Evolutionary conservation across 2,888 invertebrate species (phyloP).

Genomic region (Latrodectus elegans): DNA sequence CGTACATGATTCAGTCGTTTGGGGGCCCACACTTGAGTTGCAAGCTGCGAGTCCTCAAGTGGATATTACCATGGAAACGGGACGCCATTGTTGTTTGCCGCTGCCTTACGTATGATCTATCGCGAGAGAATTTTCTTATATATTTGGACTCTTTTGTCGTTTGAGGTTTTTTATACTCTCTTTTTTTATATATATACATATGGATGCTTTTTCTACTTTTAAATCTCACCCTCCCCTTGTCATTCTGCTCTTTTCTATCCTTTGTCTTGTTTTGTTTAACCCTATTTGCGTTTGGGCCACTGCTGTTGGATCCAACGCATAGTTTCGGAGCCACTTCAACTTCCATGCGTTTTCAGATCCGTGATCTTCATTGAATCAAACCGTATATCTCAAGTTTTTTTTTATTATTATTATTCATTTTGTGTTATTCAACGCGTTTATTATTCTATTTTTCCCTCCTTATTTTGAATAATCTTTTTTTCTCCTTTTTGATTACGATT

Average conservation of each 20-base stretch:
- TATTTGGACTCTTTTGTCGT: slow-evolving; percentile 58
- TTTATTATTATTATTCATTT: slow-evolving; percentile 14
- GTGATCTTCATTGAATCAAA: slow-evolving; percentile 51
- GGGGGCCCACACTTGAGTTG: slow-evolving; percentile 64
- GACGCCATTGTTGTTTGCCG: slow-evolving; percentile 68
- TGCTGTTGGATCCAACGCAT: slow-evolving; percentile 38
- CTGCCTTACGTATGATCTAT: slow-evolving; percentile 69
- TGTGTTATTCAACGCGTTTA: slow-evolving; percentile 65
- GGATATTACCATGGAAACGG: slow-evolving; percentile 69
- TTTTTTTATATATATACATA: slow-evolving; percentile 18
- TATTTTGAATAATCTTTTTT: slow-evolving; percentile 5
- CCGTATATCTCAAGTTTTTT: slow-evolving; percentile 61
- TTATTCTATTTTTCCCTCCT: slow-evolving; percentile 33
- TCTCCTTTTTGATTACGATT: slow-evolving; percentile 11
- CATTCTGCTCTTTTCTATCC: slow-evolving; percentile 66
- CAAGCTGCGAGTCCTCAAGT: slow-evolving; percentile 68
- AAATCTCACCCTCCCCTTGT: slow-evolving; percentile 66
- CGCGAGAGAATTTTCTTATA: slow-evolving; percentile 67
- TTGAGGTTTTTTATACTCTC: slow-evolving; percentile 21
- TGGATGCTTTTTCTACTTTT: slow-evolving; percentile 66
- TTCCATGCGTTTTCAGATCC: slow-evolving; percentile 31
- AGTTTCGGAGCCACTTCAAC: slow-evolving; percentile 55
- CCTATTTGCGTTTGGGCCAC: slow-evolving; percentile 62
- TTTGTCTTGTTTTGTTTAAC: slow-evolving; percentile 68
- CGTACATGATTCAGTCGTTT: slow-evolving; percentile 68